Evolutionary conservation across 2,797 vertebrate genomes (phyloP).

Genomic region (Triplophysa yarkandensis): DNA sequence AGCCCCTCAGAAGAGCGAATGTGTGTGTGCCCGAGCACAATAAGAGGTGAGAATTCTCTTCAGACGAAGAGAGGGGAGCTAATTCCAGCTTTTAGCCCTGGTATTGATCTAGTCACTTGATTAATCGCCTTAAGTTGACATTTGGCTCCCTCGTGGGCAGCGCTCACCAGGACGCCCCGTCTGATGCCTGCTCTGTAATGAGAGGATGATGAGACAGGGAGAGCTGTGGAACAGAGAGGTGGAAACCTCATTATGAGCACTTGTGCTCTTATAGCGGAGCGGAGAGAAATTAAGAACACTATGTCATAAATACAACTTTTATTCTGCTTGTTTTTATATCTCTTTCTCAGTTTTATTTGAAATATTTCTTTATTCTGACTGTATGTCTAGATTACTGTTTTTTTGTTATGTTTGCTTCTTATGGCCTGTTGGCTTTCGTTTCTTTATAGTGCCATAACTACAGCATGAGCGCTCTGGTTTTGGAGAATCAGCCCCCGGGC

Average conservation of each 20-base stretch:
- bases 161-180: conserved; percentile 20
- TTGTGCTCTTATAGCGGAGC: conserved; percentile 36
- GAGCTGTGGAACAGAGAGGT: conserved; percentile 11
- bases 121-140: conserved; percentile 55
- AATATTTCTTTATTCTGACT: no score
- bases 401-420: neutral
- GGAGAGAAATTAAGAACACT: conserved; percentile 18
- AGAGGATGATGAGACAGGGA: conserved; percentile 33
- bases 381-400: no score
- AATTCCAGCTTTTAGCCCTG: conserved; percentile 49
- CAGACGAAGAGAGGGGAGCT: conserved; percentile 16
- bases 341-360: neutral
- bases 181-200: conserved; percentile 43
- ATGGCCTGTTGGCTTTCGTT: conserved; percentile 30
- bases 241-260: conserved; percentile 5
- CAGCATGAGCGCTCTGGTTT: conserved; percentile 78
- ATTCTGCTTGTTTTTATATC: neutral
- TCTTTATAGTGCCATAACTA: conserved; percentile 82
- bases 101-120: conserved; percentile 59
- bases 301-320: neutral
- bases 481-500: conserved; percentile 86
- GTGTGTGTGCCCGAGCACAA: conserved; percentile 42
- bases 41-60: conserved; percentile 41
- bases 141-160: conserved; percentile 33
- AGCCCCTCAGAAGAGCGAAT: conserved; percentile 43